Evolutionary conservation across 1,140 invertebrate species (phyloP).

Genomic region (Maconellicoccus hirsutus): DNA sequence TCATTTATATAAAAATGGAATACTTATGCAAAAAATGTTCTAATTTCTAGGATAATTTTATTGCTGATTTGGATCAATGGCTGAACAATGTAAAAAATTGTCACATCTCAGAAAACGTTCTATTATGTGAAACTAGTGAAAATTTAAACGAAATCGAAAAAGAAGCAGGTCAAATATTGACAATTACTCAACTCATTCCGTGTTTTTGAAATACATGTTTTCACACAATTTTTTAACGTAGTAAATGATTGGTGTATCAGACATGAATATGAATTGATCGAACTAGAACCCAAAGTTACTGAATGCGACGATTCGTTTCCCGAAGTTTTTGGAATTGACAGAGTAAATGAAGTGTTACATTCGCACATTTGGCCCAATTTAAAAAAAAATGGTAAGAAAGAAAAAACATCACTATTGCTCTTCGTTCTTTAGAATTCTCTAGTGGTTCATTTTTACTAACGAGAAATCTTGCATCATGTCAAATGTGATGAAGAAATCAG

Average conservation of each 20-base stretch:
- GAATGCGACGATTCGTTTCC: constrained; percentile 40
- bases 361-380: constrained; percentile 68
- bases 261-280: constrained; percentile 59
- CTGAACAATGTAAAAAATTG: constrained; percentile 40
- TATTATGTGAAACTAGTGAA: constrained; percentile 40
- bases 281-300: constrained; percentile 44
- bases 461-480: background rate
- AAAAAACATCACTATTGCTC: too few species aligned
- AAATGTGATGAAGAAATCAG: background rate
- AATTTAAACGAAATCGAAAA: constrained; percentile 26
- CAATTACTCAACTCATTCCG: constrained; percentile 32
- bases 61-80: constrained; percentile 39
- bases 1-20: background rate
- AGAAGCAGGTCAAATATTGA: constrained; percentile 25
- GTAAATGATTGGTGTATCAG: constrained; percentile 51
- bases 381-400: constrained; percentile 46
- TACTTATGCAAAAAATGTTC: background rate
- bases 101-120: constrained; percentile 40
- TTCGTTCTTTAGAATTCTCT: too few species aligned
- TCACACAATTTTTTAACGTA: constrained; percentile 29
- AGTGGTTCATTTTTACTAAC: background rate
- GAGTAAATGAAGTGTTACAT: constrained; percentile 62
- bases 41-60: constrained; percentile 36
- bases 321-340: constrained; percentile 50
- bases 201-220: background rate